Evolutionary conservation across 2,113 vertebrate genomes (phyloP), one percentile per base, ranked within the genome.

Genomic region (Macheiramphus alcinus): DNA sequence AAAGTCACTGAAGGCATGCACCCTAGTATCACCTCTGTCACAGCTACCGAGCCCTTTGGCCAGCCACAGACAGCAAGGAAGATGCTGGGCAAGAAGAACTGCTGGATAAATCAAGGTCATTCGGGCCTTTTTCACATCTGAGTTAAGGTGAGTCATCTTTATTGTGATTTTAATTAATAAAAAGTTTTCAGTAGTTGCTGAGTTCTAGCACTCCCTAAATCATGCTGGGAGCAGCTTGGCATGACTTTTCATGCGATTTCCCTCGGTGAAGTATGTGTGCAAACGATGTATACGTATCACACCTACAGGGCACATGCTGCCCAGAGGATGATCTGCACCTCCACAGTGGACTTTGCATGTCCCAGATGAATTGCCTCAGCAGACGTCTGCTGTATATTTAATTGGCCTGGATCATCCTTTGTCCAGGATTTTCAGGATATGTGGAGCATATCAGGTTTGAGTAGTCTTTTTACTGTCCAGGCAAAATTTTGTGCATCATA

Each of bases 11-110:
- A 48, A 82, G 52, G 53, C 22, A 14, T 16, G 7, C 25, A 62
- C 4, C 1, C 4, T 43, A 13, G 2, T 34, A 13, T 40, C 32
- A 12, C 2, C 1, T 14, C 9, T 3, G 0, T 21, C 48, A 45
- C 3, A 0, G 2, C 19, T 48, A 22, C 8, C 0, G 0, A 67
- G 21, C 3, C 11, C 6, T 48, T 70, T 87, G 48, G 43, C 20
- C 27, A 62, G n/a, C 26, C 45, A 32, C 21, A 82, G 32, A 32
- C 15, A 63, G 21, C 9, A 38, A 63, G 10, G 36, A 52, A 55
- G 16, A 17, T 29, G 2, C 3, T 59, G 15, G 5, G 2, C 23
- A 59, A 61, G 48, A 59, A 68, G 43, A 90, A 61, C 3, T 0
- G 1, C 20, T 42, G 16, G 8, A 29, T 40, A 72, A 93, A 56